phyloP scores from a whole-genome alignment of 2,797 vertebrate genomes.

The Lepilemur septentrionalis region DNA sequence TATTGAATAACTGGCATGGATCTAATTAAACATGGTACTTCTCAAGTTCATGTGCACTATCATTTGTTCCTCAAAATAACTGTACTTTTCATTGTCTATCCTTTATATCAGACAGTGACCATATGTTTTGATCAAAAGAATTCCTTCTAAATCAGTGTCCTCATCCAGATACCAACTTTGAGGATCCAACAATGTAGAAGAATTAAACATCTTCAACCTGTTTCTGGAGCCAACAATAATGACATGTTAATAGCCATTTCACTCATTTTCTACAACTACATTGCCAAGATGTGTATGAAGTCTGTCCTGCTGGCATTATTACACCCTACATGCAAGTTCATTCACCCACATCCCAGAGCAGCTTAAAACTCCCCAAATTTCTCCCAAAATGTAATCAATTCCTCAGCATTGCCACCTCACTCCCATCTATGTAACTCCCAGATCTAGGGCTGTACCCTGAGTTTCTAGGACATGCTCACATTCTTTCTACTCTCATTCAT shows the following conservation, averaged over 20 bases:
- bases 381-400: background rate
- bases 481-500: background rate
- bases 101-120: background rate
- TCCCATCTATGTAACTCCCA: background rate
- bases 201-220: background rate
- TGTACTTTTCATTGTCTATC: background rate
- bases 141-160: background rate
- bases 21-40: background rate
- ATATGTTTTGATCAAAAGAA: slow-evolving; percentile 18
- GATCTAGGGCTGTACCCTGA: background rate
- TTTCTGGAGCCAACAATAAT: background rate
- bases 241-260: background rate
- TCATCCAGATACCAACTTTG: background rate
- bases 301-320: background rate
- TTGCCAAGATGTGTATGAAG: background rate
- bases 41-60: background rate
- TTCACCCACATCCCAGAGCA: background rate
- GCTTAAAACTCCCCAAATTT: background rate
- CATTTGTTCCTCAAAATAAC: background rate
- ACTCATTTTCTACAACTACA: background rate
- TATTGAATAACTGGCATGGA: background rate
- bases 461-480: background rate
- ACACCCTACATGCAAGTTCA: background rate
- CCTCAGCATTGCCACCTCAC: background rate
- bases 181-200: background rate